Base-by-base conservation (phyloP, 2,797 vertebrate species). In the Chaunax sp. region DNA sequence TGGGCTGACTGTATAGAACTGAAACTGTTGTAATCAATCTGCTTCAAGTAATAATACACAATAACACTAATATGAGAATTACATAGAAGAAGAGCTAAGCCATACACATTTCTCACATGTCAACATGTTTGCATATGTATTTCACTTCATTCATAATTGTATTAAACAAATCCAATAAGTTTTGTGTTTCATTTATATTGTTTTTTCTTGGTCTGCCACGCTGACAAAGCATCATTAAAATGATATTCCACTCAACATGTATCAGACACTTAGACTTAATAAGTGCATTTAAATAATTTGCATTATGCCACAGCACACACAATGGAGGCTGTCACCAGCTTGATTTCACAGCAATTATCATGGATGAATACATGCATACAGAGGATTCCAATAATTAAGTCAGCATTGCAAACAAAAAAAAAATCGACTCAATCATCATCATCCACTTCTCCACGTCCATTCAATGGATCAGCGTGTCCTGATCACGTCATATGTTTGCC, bases 1-100 rank as follows among this genome's bases (percentile, higher is more conserved):
- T 85, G 77, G 77, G 81, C 38, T 57, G 72, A 62, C 75, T 67
- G 44, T 68, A 73, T 77, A 85, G 65, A 72, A 73, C 44, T 59
- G 40, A 70, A 52, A 22, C 44, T 52, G 72, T 69, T 68, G 37
- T 72, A 46, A 75, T 77, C 57, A 62, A 55, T 67, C 26, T 3
- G 3, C n/a, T 8, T 56, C n/a, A 55, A 60, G 40, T 43, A 44
- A 35, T 57, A 63, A 50, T 26, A 47, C 45, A 47, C 19, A 44
- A 37, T 40, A 35, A 45, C 30, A 46, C 2, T 35, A n/a, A 35
- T 20, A 55, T 18, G 9, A 45, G 9, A 35, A 56, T 15, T 16
- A 43, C 25, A 6, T 47, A 41, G 50, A 5, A 52, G 4, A 22
- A n/a, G 23, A 59, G 40, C 28, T 14, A 47, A 57, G 28, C 6